These are phyloP conservation scores for Telenomus remus DNA, from an alignment of 1,140 invertebrate species.

Conservation along the genomic window DNA sequence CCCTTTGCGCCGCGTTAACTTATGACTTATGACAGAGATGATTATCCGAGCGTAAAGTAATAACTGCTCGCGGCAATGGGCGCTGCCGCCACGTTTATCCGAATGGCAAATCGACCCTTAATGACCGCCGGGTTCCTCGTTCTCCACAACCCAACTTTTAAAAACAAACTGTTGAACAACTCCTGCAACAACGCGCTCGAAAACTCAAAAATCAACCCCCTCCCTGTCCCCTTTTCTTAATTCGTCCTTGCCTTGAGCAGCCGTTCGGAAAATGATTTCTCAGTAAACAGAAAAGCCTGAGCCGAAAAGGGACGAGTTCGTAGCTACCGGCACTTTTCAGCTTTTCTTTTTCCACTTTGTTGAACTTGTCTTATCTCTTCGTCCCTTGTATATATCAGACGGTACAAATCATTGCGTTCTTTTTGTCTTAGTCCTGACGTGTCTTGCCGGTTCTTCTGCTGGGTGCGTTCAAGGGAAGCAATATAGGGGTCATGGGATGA, in stretches of 20 bases:
- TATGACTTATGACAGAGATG: slow-evolving; percentile 65
- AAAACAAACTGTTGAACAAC: slow-evolving; percentile 57
- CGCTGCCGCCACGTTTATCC: slow-evolving; percentile 56
- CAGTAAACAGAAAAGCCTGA: slow-evolving; percentile 27
- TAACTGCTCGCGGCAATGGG: slow-evolving; percentile 59
- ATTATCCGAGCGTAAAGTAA: slow-evolving; percentile 64
- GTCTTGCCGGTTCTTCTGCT: slow-evolving; percentile 4
- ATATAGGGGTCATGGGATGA: slow-evolving; percentile 21
- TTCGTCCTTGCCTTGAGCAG: slow-evolving; percentile 24
- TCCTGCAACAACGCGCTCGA: slow-evolving; percentile 29
- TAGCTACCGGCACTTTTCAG: slow-evolving; percentile 15
- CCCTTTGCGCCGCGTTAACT: slow-evolving; percentile 42
- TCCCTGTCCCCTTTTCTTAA: slow-evolving; percentile 16
- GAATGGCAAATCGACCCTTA: slow-evolving; percentile 62
- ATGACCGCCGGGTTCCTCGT: slow-evolving; percentile 50
- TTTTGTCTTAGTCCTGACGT: slow-evolving; percentile 18
- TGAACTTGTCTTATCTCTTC: slow-evolving; percentile 14
- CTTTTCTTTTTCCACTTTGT: slow-evolving; percentile 37
- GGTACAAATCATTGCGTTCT: slow-evolving; percentile 1
- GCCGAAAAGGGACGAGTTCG: background rate
- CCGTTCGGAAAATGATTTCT: slow-evolving; percentile 57
- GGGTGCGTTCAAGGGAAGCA: slow-evolving; percentile 11
- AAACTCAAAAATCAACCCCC: slow-evolving; percentile 50
- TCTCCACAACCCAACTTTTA: slow-evolving; percentile 37
- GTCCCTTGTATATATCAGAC: no score